Conservation (phyloP, 2,888 invertebrate species). For the Subacronicta megacephala region DNA sequence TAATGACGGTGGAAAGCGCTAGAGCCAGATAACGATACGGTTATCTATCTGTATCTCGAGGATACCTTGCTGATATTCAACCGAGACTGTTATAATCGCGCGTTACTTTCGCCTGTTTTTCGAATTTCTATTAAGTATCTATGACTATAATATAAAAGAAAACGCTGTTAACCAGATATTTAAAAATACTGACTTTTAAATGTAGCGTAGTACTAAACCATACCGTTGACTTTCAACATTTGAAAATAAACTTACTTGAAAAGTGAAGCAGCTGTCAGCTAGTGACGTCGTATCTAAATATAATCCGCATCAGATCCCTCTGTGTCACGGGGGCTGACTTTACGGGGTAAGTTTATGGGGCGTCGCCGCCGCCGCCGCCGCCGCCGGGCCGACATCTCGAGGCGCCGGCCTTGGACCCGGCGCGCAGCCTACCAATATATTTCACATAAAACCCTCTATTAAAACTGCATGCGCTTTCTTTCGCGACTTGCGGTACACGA, state of each 20-base stretch:
- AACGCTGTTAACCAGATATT: too few species aligned
- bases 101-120: neutral
- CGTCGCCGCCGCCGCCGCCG: slow-evolving; percentile 19
- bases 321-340: slow-evolving; percentile 21
- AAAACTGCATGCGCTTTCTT: slow-evolving; percentile 13
- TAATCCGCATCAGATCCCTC: slow-evolving; percentile 9
- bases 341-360: slow-evolving; percentile 27
- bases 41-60: neutral
- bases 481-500: slow-evolving; percentile 7
- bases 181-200: too few species aligned
- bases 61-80: neutral
- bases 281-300: slow-evolving; percentile 2
- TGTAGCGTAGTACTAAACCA: too few species aligned
- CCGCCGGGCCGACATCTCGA: slow-evolving; percentile 22
- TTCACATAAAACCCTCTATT: slow-evolving; percentile 20
- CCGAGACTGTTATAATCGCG: too few species aligned
- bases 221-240: neutral
- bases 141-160: too few species aligned
- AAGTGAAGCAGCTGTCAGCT: neutral
- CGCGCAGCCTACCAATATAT: slow-evolving; percentile 20
- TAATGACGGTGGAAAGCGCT: neutral
- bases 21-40: neutral
- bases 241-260: neutral
- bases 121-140: too few species aligned
- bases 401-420: slow-evolving; percentile 38